Percentiles rank a stretch among this genome's conserved stretches.
Conservation (phyloP, 1,140 invertebrate genomes). For the Philotrypesis tridentata region DNA sequence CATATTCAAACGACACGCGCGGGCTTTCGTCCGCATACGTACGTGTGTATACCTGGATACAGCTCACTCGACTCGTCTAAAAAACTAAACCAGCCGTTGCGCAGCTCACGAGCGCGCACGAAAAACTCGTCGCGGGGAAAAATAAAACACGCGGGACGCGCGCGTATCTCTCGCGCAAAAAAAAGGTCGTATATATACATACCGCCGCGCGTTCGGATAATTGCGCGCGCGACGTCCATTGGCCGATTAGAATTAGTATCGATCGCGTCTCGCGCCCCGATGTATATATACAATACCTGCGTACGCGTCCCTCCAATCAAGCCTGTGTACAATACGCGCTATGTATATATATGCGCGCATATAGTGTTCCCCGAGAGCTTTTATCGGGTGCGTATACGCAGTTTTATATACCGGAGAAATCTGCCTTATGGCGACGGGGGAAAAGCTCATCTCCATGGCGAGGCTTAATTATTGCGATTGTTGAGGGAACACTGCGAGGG, state of each 20-base stretch:
- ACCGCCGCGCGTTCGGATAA: too few species aligned
- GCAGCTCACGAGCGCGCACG: too few species aligned
- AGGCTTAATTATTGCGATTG: neutral
- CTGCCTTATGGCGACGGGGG: too few species aligned
- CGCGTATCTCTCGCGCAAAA: too few species aligned
- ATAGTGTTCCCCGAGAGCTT: neutral
- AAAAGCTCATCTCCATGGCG: neutral
- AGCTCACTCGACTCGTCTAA: too few species aligned
- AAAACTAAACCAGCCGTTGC: too few species aligned
- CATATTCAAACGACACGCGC: too few species aligned
- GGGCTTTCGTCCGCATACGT: too few species aligned
- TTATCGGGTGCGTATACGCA: neutral
- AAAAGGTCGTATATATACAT: neutral
- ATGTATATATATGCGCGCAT: neutral
- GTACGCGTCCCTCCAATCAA: neutral
- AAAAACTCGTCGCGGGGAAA: neutral
- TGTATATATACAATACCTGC: too few species aligned
- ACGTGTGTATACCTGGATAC: too few species aligned
- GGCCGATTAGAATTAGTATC: neutral
- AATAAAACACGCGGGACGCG: neutral
- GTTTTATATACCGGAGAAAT: neutral
- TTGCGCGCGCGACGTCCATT: too few species aligned
- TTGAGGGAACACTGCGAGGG: neutral
- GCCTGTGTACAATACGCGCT: neutral
- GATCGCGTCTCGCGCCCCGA: too few species aligned